These are phyloP conservation scores for Formica aserva DNA, from an alignment of 2,888 invertebrate species.

Conservation along the genomic window DNA sequence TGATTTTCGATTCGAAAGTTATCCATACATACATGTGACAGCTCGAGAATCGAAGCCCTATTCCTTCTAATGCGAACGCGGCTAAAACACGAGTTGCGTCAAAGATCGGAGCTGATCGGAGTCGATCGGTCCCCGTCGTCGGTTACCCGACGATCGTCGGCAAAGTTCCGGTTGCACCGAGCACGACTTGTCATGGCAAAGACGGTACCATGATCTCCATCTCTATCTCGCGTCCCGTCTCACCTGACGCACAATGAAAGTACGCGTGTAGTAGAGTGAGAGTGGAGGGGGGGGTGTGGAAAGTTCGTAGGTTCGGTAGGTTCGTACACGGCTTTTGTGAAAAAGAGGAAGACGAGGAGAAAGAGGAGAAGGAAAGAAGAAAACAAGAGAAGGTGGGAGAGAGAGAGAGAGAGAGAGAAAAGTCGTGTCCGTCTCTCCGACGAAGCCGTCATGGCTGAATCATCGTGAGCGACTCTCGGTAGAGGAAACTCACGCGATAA, in stretches of 20 bases:
- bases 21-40: too few species aligned
- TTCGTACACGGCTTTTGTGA: constrained; percentile 41
- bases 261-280: constrained; percentile 63
- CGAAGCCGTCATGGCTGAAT: constrained; percentile 84
- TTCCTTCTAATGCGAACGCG: constrained; percentile 15
- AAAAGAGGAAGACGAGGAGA: constrained; percentile 58
- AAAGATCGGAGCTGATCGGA: constrained; percentile 28
- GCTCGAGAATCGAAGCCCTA: not conserved
- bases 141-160: constrained; percentile 6
- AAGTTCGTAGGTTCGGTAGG: too few species aligned
- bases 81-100: not conserved
- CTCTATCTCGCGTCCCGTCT: constrained; percentile 61
- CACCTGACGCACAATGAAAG: constrained; percentile 71
- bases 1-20: not conserved
- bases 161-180: constrained; percentile 36
- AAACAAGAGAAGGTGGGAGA: constrained; percentile 61
- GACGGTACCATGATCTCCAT: constrained; percentile 45
- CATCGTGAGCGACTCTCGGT: constrained; percentile 71
- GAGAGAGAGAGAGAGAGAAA: constrained; percentile 51
- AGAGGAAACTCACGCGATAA: constrained; percentile 68
- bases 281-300: constrained; percentile 43
- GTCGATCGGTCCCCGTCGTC: constrained; percentile 14
- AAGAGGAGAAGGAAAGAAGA: constrained; percentile 35
- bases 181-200: constrained; percentile 37
- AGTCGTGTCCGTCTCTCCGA: constrained; percentile 68